These are phyloP conservation scores for Hymenochirus boettgeri DNA, from an alignment of 2,113 vertebrate genomes.

Conservation along the genomic window DNA sequence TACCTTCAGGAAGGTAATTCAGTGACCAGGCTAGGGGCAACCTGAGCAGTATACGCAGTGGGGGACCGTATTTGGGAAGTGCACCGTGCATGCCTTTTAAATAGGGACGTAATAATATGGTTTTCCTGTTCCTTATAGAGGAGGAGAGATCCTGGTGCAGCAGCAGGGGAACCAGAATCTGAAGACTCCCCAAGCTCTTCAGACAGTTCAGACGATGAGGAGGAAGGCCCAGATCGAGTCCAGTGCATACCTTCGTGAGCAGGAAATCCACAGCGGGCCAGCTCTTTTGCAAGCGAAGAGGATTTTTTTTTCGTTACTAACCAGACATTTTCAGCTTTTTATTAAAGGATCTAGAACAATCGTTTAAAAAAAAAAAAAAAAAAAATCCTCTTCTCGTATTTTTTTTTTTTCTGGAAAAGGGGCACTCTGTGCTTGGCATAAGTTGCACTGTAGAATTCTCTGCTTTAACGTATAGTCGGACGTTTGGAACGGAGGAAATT, in stretches of 20 bases:
- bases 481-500: not conserved
- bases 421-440: constrained; percentile 20
- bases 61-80: no score
- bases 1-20: no score
- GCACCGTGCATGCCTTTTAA: no score
- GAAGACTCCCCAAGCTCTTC: constrained; percentile 86
- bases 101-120: no score
- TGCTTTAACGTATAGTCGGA: not conserved
- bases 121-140: constrained; percentile 50
- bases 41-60: no score
- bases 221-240: constrained; percentile 84
- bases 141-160: constrained; percentile 65
- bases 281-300: not conserved
- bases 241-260: constrained; percentile 94
- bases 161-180: constrained; percentile 70
- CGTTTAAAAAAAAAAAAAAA: constrained; percentile 20
- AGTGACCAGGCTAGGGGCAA: no score
- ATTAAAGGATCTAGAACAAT: constrained; percentile 38
- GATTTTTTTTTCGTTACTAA: constrained; percentile 25
- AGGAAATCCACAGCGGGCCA: not conserved
- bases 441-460: constrained; percentile 30
- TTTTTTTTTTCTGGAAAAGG: not conserved
- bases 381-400: constrained; percentile 19
- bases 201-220: constrained; percentile 85
- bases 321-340: constrained; percentile 43